These are phyloP conservation scores for Andrena hattorfiana DNA, from an alignment of 2,888 invertebrate species.

Conservation along the genomic window DNA sequence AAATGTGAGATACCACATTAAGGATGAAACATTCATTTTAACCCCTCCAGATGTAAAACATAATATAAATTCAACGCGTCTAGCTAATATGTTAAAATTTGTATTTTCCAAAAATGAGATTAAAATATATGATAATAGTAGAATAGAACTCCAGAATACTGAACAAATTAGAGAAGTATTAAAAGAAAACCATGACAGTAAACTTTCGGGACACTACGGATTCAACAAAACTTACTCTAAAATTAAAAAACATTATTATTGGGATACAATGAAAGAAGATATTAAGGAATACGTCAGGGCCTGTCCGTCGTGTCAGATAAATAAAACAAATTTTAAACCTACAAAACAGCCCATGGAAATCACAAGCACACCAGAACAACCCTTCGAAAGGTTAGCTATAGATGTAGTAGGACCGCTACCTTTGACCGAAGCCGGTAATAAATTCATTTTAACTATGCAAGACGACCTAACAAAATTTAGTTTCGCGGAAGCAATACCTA, in stretches of 20 bases:
- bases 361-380: not conserved
- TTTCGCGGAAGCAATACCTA: slow-evolving; percentile 14
- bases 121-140: not conserved
- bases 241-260: slow-evolving; percentile 5
- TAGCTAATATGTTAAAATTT: slow-evolving; percentile 1
- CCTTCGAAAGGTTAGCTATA: slow-evolving; percentile 15
- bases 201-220: slow-evolving; percentile 13
- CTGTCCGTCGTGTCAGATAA: slow-evolving; percentile 10
- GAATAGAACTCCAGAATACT: not conserved
- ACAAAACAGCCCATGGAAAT: slow-evolving; percentile 29
- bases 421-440: no score
- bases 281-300: not conserved
- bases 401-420: slow-evolving; percentile 26
- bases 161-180: not conserved
- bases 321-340: slow-evolving; percentile 30
- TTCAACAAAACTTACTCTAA: slow-evolving; percentile 14
- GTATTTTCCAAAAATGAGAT: not conserved
- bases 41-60: not conserved
- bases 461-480: no score
- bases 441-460: no score
- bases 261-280: not conserved
- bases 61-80: not conserved
- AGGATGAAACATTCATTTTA: not conserved
- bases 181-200: not conserved
- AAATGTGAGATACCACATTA: not conserved